A percentile compares a stretch with the other conserved stretches of the same genome.
These are phyloP conservation scores for Drosophila merina DNA, from an alignment of 2,888 invertebrate genomes.

Conservation along the genomic window DNA sequence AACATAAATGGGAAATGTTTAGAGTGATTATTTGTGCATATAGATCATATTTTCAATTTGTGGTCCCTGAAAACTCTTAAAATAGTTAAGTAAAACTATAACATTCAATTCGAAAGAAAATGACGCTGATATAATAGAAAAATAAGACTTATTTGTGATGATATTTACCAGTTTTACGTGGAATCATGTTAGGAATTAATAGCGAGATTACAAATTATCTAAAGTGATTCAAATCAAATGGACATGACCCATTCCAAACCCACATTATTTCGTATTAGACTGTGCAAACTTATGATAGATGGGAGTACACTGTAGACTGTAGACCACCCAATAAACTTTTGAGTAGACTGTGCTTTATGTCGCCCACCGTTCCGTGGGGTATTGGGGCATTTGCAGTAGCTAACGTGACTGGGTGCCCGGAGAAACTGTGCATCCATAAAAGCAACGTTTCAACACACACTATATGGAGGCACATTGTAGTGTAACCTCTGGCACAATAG, in stretches of 20 bases:
- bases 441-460: background rate
- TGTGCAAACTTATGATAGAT: no score
- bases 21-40: background rate
- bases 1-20: background rate
- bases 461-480: background rate
- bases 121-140: background rate
- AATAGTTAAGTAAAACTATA: background rate
- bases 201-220: no score
- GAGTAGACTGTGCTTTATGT: background rate
- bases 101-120: background rate
- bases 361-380: background rate
- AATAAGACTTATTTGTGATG: background rate
- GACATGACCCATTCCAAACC: background rate
- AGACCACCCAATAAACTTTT: background rate
- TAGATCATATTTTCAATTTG: background rate
- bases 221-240: background rate
- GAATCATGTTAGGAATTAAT: no score
- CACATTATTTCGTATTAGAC: background rate
- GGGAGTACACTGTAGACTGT: background rate
- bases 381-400: background rate
- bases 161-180: background rate
- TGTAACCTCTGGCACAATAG: background rate
- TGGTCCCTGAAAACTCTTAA: background rate
- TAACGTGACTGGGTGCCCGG: background rate
- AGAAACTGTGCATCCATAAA: conserved; percentile 4